Base-by-base conservation (phyloP, 2,888 invertebrate species). In the Leptura quadrifasciata region DNA sequence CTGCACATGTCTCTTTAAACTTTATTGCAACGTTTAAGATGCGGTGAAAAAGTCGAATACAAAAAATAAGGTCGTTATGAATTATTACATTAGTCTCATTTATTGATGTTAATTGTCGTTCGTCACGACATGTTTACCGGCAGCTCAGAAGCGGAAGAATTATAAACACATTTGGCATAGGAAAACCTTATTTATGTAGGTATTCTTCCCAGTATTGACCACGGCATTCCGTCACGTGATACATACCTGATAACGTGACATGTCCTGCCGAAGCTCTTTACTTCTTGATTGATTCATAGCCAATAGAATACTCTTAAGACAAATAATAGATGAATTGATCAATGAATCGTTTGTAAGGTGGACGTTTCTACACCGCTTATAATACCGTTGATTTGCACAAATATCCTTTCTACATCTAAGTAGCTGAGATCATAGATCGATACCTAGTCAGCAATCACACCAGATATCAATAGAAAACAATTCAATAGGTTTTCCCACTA, bases 91-190 rank as follows among this genome's bases (percentile, higher is more conserved):
- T 76, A 76, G 70, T 75, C 75, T 73, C 68, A 79, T 75, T 76
- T 80, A 79, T 79, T 72, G 74, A 80, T 76, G 82, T 79, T 82
- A 84, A 84, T 80, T 79, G 81, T 77, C 77, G 71, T 75, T 69
- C 80, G 83, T 83, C 84, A 84, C 84, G 84, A 72, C 79, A 81
- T 74, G 79, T 77, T 79, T 76, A 78, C 72, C 81, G 74, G 82
- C 79, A 82, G 83, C 81, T 70, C 67, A 61, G 55, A 65, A 69
- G 71, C 64, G 73, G 76, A 76, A 76, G 76, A 75, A 81, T 81
- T 81, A 81, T 79, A 77, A 77, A 79, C 80, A 78, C 78, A 78
- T 81, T 75, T 77, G 76, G 79, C 76, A 80, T 80, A 79, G 76
- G 77, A 79, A 77, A 76, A 64, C 76, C 71, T 71, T 79, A 68